phyloP scores from a whole-genome alignment of 2,888 invertebrate genomes.

The Lasioglossum pauxillum region DNA sequence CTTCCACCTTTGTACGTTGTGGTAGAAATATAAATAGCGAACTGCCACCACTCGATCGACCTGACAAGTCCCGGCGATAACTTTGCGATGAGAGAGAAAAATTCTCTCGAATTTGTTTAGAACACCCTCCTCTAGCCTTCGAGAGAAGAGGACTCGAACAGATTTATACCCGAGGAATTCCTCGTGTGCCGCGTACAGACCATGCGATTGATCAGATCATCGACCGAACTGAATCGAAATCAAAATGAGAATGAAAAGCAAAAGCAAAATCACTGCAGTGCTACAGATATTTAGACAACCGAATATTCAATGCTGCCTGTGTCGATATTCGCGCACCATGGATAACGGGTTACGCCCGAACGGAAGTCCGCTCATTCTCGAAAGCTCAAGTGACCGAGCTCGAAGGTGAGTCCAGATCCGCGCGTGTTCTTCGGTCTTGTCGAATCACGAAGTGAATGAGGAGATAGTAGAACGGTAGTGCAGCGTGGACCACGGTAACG shows the following conservation, averaged over 20 bases:
- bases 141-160: neutral
- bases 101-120: neutral
- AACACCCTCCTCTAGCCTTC: neutral
- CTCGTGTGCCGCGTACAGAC: neutral
- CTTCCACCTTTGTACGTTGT: neutral
- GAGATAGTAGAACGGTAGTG: constrained; percentile 79
- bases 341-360: neutral
- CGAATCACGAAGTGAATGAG: constrained; percentile 70
- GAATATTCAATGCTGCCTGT: neutral
- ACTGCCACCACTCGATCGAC: neutral
- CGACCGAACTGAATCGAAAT: neutral
- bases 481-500: constrained; percentile 77
- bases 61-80: neutral
- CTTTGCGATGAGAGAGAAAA: neutral
- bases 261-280: neutral
- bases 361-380: neutral
- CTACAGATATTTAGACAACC: neutral
- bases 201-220: neutral
- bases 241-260: neutral
- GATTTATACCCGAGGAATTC: neutral
- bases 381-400: constrained; percentile 5
- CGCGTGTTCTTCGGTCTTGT: constrained; percentile 66
- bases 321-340: neutral
- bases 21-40: neutral
- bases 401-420: constrained; percentile 37